Evolutionary conservation across 2,888 invertebrate genomes (phyloP), one percentile per base, ranked within the genome.

Genomic region (Amblyjoppa proteus): DNA sequence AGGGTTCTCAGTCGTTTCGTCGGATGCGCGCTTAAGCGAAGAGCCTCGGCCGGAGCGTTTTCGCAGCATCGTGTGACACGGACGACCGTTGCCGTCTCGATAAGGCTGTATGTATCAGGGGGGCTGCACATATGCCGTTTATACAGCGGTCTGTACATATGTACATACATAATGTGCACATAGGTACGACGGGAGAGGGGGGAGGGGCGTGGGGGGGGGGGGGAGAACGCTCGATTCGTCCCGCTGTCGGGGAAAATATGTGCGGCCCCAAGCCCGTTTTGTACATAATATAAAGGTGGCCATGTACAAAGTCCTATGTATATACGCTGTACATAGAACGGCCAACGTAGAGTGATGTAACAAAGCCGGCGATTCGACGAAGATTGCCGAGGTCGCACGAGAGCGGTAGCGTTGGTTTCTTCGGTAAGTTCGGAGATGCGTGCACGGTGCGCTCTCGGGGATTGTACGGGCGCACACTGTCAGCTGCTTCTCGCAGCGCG

Each of bases 281-380:
- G 81, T 87, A 85, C 49, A 87, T 87, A 87, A 87, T 87, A 71
- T 84, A 84, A 77, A 74, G 80, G 66, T 49, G 49, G 77, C 49
- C 77, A 85, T 87, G 73, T 87, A 85, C 80, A 71, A 68, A 80
- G 66, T 64, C 69, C 28, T 49, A 13, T 61, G 69, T 81, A 61
- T 77, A 61, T 51, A 20, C 38, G 53, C 58, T 79, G 66, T 83
- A 87, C 74, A 86, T 82, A 84, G 82, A 73, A 79, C 73, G 88
- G 88, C 75, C 75, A 88, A 85, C 89, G 89, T 90, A 87, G 90
- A 91, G 90, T 93, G 93, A 94, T 93, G 93, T 93, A 93, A 93
- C 93, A 92, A 92, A 90, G 91, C 90, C 90, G 90, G 89, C 89
- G 89, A 89, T 89, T 88, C 74, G 64, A 86, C 93, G 93, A 90